These are phyloP conservation scores for Azorinus chamasolen DNA, from an alignment of 2,888 invertebrate species.

Conservation along the genomic window DNA sequence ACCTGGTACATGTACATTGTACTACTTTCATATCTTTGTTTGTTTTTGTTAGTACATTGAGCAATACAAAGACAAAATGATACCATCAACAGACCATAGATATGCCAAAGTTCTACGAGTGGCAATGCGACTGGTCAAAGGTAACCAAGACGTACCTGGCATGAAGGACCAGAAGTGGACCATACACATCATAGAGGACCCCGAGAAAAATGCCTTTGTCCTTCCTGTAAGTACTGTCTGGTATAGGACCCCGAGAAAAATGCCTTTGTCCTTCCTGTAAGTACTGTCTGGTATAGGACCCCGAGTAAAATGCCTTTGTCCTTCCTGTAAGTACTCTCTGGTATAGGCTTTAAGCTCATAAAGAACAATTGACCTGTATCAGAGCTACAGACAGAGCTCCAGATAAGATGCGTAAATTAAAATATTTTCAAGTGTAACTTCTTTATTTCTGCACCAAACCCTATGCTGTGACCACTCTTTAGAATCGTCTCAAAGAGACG, in stretches of 20 bases:
- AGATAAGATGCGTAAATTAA: too few species aligned
- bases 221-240: constrained; percentile 86
- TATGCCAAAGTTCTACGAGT: constrained; percentile 86
- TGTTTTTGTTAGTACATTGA: constrained; percentile 83
- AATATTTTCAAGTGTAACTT: too few species aligned
- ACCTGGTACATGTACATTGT: too few species aligned
- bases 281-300: constrained; percentile 65
- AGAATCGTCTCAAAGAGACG: too few species aligned
- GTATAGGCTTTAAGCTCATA: too few species aligned
- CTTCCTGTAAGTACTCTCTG: constrained; percentile 86
- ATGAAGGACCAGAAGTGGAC: constrained; percentile 87
- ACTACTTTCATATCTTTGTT: too few species aligned
- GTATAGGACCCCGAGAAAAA: too few species aligned
- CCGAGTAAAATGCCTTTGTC: constrained; percentile 88
- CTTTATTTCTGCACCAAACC: too few species aligned
- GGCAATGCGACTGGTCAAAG: constrained; percentile 85
- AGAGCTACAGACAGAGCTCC: too few species aligned
- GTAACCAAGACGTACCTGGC: constrained; percentile 87
- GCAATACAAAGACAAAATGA: constrained; percentile 80
- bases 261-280: constrained; percentile 88
- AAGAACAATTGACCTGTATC: too few species aligned
- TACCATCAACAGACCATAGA: constrained; percentile 85
- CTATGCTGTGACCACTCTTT: too few species aligned
- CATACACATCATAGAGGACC: constrained; percentile 87
- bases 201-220: constrained; percentile 88